Base-by-base conservation (phyloP, 2,797 vertebrate species). In the Oryzias sinensis region DNA sequence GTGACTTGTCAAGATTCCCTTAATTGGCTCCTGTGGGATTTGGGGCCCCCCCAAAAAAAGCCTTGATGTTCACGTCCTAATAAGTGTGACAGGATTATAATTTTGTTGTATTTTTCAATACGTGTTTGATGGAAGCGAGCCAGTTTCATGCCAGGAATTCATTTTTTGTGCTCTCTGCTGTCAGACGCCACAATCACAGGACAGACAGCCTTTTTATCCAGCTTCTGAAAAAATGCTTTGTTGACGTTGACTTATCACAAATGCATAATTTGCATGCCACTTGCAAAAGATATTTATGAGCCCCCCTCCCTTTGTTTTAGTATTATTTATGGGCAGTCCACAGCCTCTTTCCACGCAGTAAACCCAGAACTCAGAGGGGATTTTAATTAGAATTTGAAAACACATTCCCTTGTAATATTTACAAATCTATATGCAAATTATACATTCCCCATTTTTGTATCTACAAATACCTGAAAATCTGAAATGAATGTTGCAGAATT, bases 1-100 rank as follows among this genome's bases (percentile, higher is more conserved):
- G 62, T 70, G 75, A 81, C 73, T 86, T 77, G 83, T 80, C 68
- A 79, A 76, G 74, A 80, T 64, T 70, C 66, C 62, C 47, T 54
- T 90, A 91, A 90, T 90, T 90, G 80, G 87, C 64, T 73, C 86
- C 84, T 6, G 51, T 84, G 84, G 88, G 85, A 83, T 84, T 84
- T 76, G 44, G 53, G 63, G 60, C 43, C 76, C 65, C 50, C 20
- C 20, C 20, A 71, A 24, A 78, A 68, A 55, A 70, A 22, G 37
- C 69, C 73, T 76, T 80, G 80, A 83, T 86, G 82, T 85, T 64
- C 74, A 70, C 65, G 72, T 73, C 65, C 64, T 67, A 58, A 46
- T 73, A 79, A 83, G 65, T 72, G 59, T 86, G 78, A 84, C 81
- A 80, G 71, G 61, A 61, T 72, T 71, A 59, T 74, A 61, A 61